Conservation (phyloP, 2,888 invertebrate species). For the Emesis furor region DNA sequence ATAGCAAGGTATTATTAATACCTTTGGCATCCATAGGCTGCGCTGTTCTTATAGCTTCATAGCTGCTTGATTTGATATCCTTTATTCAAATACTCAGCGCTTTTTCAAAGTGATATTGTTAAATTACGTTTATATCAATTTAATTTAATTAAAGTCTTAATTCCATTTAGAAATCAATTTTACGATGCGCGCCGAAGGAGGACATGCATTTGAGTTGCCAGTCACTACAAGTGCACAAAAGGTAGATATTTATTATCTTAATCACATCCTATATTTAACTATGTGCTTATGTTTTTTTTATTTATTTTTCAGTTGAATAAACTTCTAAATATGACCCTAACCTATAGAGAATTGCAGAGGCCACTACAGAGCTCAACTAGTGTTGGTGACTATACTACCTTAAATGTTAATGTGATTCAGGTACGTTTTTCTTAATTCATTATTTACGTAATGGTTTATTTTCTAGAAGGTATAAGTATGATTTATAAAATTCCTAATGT, state of each 20-base stretch:
- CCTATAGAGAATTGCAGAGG: background rate
- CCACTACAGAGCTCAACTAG: background rate
- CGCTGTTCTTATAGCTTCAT: too few relatives aligned
- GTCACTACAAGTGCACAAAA: conserved; percentile 15
- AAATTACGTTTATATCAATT: background rate
- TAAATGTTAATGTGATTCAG: conserved; percentile 12
- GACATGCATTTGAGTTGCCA: conserved; percentile 6
- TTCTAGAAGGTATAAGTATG: too few relatives aligned
- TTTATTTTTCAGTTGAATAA: background rate
- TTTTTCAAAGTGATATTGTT: background rate
- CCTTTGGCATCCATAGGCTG: too few relatives aligned
- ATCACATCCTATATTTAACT: background rate
- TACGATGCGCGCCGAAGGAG: conserved; percentile 3
- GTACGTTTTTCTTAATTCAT: too few relatives aligned
- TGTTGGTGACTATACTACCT: background rate
- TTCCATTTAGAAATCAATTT: background rate
- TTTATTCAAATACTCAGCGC: background rate
- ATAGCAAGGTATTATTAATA: too few relatives aligned
- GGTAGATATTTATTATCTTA: background rate
- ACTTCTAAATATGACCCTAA: conserved; percentile 8
- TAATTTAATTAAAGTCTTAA: background rate
- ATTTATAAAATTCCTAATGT: too few relatives aligned
- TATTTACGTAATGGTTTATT: too few relatives aligned
- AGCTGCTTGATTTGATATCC: background rate
- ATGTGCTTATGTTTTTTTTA: background rate